Conservation (phyloP, 2,888 invertebrate genomes). For the Pseudanteris insignis region DNA sequence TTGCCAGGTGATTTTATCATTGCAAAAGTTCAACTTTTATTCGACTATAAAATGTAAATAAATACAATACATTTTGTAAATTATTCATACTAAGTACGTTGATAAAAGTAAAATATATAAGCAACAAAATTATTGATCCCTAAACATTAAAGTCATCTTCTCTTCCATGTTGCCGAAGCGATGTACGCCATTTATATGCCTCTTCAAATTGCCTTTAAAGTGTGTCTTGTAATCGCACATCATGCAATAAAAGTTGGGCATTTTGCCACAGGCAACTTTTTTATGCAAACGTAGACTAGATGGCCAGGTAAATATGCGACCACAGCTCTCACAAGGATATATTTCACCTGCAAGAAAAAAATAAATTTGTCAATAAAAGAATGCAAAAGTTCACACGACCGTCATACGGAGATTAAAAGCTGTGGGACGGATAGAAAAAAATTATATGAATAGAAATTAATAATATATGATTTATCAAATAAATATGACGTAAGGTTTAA, state of each 20-base stretch:
- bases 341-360: constrained; percentile 57
- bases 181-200: constrained; percentile 52
- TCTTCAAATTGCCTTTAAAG: constrained; percentile 60
- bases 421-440: too few relatives aligned
- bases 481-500: too few relatives aligned
- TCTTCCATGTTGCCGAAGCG: constrained; percentile 34
- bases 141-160: too few relatives aligned
- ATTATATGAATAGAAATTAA: too few relatives aligned
- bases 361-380: constrained; percentile 45
- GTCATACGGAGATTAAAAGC: constrained; percentile 11
- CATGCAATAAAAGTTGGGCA: constrained; percentile 54
- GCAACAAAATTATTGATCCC: too few relatives aligned
- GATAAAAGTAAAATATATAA: too few relatives aligned
- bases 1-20: too few relatives aligned
- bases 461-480: too few relatives aligned
- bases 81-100: too few relatives aligned
- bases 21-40: too few relatives aligned
- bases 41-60: too few relatives aligned
- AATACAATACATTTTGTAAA: too few relatives aligned
- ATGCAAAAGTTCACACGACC: neutral
- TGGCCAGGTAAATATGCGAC: constrained; percentile 53
- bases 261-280: constrained; percentile 59
- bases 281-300: constrained; percentile 58
- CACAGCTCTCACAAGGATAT: constrained; percentile 54
- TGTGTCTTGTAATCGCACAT: constrained; percentile 56